Base-by-base conservation (phyloP, 2,888 invertebrate species). In the Drepana falcataria region DNA sequence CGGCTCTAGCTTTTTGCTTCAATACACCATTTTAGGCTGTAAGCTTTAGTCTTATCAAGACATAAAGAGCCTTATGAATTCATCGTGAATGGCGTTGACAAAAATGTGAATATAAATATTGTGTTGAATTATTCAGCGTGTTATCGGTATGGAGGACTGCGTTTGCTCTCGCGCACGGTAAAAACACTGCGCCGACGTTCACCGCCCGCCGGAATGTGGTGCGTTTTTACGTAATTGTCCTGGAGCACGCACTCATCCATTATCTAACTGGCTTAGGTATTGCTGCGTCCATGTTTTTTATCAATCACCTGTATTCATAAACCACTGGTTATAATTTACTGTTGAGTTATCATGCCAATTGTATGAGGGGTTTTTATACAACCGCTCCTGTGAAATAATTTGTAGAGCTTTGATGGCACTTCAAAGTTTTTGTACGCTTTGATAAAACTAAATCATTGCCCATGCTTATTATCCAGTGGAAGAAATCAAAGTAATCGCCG, bases 91-190 rank as follows among this genome's bases (percentile, higher is more conserved):
- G 88, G 89, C 87, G 88, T 88, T 88, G 89, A 86, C 85, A 89
- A 91, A 90, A 91, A 90, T 88, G 88, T 87, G 88, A 89, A 87
- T 87, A 88, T 91, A 87, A 87, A 87, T 86, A 85, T 83, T 87
- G 82, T 75, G 75, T 81, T 91, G 90, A 91, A 91, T 91, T 79
- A 91, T 91, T 86, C 91, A 91, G 91, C 89, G 90, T 89, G 87
- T 73, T 82, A 89, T 89, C 86, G 87, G 88, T 87, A 88, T 88
- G 89, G 86, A 81, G 61, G 82, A 71, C 75, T 57, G 74, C 71
- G 73, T 76, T 73, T 75, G 77, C 73, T 72, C 65, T 60, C 63
- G 66, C 51, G 59, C 58, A 57, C 55, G 52, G 77, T 76, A 86
- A 87, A 87, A 87, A 87, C 77, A 63, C 56, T 69, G 73, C 74